phyloP scores from a whole-genome alignment of 2,113 vertebrate genomes.

The Trematocara zebra region DNA sequence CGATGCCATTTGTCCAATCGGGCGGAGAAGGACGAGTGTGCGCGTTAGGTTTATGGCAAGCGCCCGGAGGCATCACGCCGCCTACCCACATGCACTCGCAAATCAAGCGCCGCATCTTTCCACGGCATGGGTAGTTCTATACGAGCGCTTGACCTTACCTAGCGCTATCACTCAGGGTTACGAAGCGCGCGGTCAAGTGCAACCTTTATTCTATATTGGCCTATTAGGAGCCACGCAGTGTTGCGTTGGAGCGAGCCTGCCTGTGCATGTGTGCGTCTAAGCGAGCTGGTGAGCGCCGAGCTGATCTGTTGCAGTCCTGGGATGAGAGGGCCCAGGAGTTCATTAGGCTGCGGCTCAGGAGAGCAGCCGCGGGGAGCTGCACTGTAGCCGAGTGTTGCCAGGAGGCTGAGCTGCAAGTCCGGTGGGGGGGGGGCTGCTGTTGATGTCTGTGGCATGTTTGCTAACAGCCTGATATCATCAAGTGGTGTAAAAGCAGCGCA shows the following conservation, averaged over 20 bases:
- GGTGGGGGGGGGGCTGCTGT: conserved; percentile 54
- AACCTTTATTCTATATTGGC: conserved; percentile 62
- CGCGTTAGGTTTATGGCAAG: conserved; percentile 61
- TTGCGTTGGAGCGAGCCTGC: conserved; percentile 29
- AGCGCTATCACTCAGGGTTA: conserved; percentile 41
- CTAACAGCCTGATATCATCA: conserved; percentile 76
- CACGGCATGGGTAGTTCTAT: conserved; percentile 14
- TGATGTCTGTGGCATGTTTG: conserved; percentile 73
- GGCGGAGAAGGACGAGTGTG: conserved; percentile 46
- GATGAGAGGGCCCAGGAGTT: conserved; percentile 64
- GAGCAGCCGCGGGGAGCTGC: conserved; percentile 62
- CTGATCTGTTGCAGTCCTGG: conserved; percentile 48
- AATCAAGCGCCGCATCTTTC: conserved; percentile 38
- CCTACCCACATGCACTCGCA: conserved; percentile 48
- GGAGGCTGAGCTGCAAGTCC: conserved; percentile 63
- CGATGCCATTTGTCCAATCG: conserved; percentile 58
- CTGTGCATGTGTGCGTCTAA: conserved; percentile 34
- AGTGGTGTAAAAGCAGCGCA: conserved; percentile 61
- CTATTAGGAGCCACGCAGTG: conserved; percentile 60
- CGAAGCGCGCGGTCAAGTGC: conserved; percentile 33
- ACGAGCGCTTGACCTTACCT: conserved; percentile 39
- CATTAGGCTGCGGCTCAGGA: conserved; percentile 69
- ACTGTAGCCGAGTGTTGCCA: conserved; percentile 64
- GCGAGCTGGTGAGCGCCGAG: conserved; percentile 26
- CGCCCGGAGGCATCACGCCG: conserved; percentile 53